Evolutionary conservation across 64 coral and sea anemone genomes (phyloP), one percentile per base, ranked within the genome.

Genomic region (Hydrozoanthus tunicans): DNA sequence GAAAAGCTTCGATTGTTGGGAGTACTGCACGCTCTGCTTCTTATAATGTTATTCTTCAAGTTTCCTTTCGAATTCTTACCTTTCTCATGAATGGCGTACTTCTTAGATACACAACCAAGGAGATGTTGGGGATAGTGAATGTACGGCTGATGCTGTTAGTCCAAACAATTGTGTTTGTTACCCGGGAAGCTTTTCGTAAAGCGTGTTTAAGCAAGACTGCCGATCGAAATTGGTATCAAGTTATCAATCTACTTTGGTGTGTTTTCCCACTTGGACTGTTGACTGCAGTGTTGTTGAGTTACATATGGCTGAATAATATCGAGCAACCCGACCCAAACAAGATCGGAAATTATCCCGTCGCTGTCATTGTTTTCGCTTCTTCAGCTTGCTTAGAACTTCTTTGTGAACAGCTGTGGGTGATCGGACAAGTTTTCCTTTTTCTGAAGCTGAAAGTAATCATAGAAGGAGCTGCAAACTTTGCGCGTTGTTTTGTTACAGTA

Each of bases 61-160:
- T 99, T 92, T 86, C 81, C n/a, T 99, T 99, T 81, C 93, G 97
- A 64, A 96, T 99, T 58, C 82, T 99, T 58, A 99, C 97, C 69
- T 99, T 99, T 90, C 26, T 96, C 53, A 99, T 99, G 97, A 99
- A 99, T 81, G 97, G 88, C 17, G 64, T 99, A 25, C 92, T 99
- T 77, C 79, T 99, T 11, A 83, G 97, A 17, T 99, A 90, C 91
- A 99, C 92, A 1, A 92, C 92, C 17, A 95, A 93, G 68, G 97
- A 99, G n/a, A 99, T 95, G 92, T 79, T 99, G n/a, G 97, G 97
- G 3, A 80, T 99, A 62, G 97, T 99, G 9, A 99, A 99, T 64
- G 97, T 99, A 52, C 86, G 97, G 53, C 80, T 99, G 7, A 95
- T 95, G 90, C 74, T 99, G n/a, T 83, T 99, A 59, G 90, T 93